Conservation (phyloP, 1,140 invertebrate species). For the Drosophila orosa region DNA sequence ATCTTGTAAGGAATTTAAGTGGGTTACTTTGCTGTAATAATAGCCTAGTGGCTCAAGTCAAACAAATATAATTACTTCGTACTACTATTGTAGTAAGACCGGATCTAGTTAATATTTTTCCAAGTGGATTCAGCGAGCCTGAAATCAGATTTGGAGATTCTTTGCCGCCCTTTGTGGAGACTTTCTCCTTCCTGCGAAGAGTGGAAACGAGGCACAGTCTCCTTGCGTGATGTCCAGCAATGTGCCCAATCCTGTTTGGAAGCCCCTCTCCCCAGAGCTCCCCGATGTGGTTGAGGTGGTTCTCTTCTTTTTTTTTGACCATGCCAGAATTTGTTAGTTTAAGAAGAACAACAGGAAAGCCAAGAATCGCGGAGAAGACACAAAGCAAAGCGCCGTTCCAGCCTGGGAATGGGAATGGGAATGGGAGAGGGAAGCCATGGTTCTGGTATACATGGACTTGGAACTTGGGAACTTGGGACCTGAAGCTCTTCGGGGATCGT, state of each 20-base stretch:
- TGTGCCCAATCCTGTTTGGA: conserved; percentile 76
- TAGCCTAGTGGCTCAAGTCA: background rate
- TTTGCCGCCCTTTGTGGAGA: conserved; percentile 55
- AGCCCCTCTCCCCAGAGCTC: background rate
- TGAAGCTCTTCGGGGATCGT: conserved; percentile 66
- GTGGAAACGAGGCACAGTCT: conserved; percentile 49
- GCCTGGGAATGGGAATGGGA: conserved; percentile 47
- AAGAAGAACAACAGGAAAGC: conserved; percentile 45
- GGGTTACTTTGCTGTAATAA: background rate
- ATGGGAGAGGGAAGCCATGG: conserved; percentile 13
- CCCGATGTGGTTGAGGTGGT: conserved; percentile 13
- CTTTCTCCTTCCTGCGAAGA: conserved; percentile 64
- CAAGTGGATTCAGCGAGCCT: conserved; percentile 1
- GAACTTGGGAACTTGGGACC: conserved; percentile 18
- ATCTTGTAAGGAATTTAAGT: background rate
- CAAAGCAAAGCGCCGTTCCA: conserved; percentile 72
- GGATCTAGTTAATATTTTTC: background rate
- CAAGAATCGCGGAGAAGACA: conserved; percentile 31
- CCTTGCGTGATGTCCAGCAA: conserved; percentile 77
- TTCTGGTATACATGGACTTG: conserved; percentile 20
- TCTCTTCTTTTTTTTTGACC: conserved; percentile 39
- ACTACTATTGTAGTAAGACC: background rate
- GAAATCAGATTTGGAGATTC: conserved; percentile 41
- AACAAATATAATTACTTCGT: background rate
- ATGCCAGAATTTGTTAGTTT: conserved; percentile 79